phyloP scores from a whole-genome alignment of 2,797 vertebrate genomes.

The Petrocephalus schoutedeni region DNA sequence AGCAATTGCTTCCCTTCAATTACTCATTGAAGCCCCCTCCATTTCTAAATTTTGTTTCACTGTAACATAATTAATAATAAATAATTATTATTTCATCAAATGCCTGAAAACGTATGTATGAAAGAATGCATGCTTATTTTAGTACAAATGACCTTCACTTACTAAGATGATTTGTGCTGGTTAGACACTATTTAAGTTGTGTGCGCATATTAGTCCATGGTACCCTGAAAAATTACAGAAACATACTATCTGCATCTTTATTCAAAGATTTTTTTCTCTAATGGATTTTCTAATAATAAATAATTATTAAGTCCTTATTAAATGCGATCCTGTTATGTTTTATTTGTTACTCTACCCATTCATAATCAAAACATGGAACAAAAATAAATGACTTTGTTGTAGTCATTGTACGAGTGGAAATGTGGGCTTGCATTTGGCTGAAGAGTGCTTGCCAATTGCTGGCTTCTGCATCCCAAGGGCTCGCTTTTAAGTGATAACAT shows the following conservation, averaged over 20 bases:
- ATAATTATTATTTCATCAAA: conserved; percentile 37
- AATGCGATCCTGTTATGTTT: conserved; percentile 78
- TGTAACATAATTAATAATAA: conserved; percentile 12
- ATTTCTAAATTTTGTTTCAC: conserved; percentile 7
- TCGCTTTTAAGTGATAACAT: conserved; percentile 18
- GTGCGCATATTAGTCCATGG: conserved; percentile 79
- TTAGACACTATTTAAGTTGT: conserved; percentile 85
- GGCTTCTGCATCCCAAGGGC: conserved; percentile 24
- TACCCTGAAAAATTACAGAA: conserved; percentile 62
- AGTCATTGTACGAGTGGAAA: conserved; percentile 50
- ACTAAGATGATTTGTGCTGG: conserved; percentile 86
- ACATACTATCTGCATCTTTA: conserved; percentile 48
- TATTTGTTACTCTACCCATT: conserved; percentile 51
- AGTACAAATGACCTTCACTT: conserved; percentile 61
- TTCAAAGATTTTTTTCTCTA: conserved; percentile 66
- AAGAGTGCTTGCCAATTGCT: conserved; percentile 24
- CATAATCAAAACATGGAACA: conserved; percentile 51
- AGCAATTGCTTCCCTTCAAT: conserved; percentile 32
- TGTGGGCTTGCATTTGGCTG: conserved; percentile 29
- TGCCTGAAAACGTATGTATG: conserved; percentile 22
- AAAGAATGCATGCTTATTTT: conserved; percentile 59
- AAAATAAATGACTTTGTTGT: conserved; percentile 64
- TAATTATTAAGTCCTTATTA: conserved; percentile 89
- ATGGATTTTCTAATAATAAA: conserved; percentile 79
- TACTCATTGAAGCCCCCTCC: conserved; percentile 26